Base-by-base conservation (phyloP, 2,888 invertebrate species). In the Cephus pulcher region DNA sequence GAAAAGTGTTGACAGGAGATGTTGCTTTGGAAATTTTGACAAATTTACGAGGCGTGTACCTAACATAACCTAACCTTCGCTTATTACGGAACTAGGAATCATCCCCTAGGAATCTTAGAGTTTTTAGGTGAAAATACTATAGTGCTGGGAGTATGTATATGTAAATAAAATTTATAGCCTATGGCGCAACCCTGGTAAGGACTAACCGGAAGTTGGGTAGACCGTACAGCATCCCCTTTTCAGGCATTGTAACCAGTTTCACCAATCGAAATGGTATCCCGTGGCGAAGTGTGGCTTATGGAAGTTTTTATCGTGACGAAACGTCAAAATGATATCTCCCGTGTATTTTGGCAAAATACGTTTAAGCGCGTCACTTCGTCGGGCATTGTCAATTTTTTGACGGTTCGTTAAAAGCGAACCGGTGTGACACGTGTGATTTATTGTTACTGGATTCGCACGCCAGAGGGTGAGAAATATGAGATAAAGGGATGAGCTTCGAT, bases 341-440 rank as follows among this genome's bases (percentile, higher is more conserved):
- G 56, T 56, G 23, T 23, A 23, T 56, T 56, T 56, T 56, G 56
- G 23, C 23, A 23, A 56, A 56, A 56, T 9, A 56, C 23, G 56
- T 56, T 56, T 56, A 56, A 56, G 23, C 56, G 56, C 23, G 23
- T 56, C 23, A 23, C 56, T 56, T 56, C 23, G 56, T 56, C 56
- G 56, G 23, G 23, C 56, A 56, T 56, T 56, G 56, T 23, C 56
- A 56, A 56, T 56, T 56, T 37, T 80, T 82, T 79, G 79, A 80
- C 78, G 80, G 80, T 84, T 83, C 84, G 83, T 84, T 85, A 83
- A 79, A 80, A 77, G 56, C 56, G 23, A 56, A 23, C 56, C 56
- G 40, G 9, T 56, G 23, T 23, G 56, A 56, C 23, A 23, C 23
- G 56, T 56, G 56, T 56, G 56, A 56, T 56, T 56, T 56, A 56